Evolutionary conservation across 2,797 vertebrate species (phyloP), one percentile per base, ranked within the genome.

Genomic region (Tadarida brasiliensis): DNA sequence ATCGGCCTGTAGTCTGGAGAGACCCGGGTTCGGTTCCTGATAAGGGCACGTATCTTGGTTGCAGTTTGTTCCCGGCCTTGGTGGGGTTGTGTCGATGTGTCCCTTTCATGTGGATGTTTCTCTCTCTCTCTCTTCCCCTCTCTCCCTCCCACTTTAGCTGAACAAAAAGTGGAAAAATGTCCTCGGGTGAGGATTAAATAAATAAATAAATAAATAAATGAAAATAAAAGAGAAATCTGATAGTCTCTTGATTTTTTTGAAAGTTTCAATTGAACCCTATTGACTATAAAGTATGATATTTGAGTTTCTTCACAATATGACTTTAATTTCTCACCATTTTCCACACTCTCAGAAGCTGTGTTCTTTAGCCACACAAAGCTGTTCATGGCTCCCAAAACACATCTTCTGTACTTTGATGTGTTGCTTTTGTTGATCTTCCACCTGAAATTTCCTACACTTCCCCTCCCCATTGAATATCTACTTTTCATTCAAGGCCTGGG

Each of bases 261-360:
- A 59, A 54, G 47, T n/a, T 91, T 82, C 63, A 56, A 0, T 49
- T 90, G 63, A 93, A 56, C 54, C 49, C 28, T 70, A 20, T n/a
- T 78, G 22, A 22, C 9, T 80, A 26, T 7, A 83, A 94, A 95
- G 56, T 73, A 14, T 11, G 56, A 12, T 71, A 74, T 51, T 92
- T 95, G 11, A 0, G 39, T 94, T 89, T 97, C 83, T 91, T 94
- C 30, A 78, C 61, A 92, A 35, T 83, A 81, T 89, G 78, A 90
- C 9, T 76, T 80, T 83, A 9, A 83, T 80, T 78, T 83, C 63
- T 74, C 49, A n/a, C 14, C n/a, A 12, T 33, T 88, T 19, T 83
- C 26, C 12, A 47, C 28, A 57, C 28, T 17, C n/a, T 89, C 51
- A 61, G 12, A 68, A 96, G 74, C 24, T 16, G 35, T 30, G 39